phyloP scores from a whole-genome alignment of 2,113 vertebrate genomes.

The Apus apus region DNA sequence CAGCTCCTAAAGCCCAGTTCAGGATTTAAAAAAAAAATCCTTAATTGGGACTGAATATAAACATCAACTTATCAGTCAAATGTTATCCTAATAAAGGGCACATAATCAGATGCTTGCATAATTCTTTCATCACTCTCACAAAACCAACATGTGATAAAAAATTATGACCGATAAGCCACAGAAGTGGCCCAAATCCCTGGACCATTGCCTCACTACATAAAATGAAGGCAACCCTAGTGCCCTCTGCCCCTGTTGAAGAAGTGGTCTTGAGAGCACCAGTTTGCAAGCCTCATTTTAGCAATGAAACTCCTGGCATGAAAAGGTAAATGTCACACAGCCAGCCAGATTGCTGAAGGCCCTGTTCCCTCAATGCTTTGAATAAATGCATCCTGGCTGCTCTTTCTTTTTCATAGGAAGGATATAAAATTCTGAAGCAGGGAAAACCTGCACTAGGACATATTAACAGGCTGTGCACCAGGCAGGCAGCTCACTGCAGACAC shows the following conservation, averaged over 20 bases:
- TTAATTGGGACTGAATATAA: background rate
- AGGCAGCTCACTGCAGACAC: accelerated
- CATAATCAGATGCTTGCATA: background rate
- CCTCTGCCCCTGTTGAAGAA: background rate
- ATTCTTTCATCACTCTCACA: background rate
- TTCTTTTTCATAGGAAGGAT: background rate
- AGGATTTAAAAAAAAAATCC: background rate
- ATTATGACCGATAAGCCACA: background rate
- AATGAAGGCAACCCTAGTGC: background rate
- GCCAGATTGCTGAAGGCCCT: background rate
- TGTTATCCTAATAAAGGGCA: background rate
- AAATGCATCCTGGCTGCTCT: background rate
- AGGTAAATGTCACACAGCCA: background rate
- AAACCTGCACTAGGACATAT: background rate
- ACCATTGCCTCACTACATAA: background rate
- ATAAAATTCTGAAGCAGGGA: background rate
- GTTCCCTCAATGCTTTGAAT: background rate
- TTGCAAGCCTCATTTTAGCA: background rate
- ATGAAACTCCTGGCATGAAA: background rate
- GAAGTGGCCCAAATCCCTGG: background rate
- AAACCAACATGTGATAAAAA: background rate
- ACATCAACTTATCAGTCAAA: background rate
- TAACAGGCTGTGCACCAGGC: background rate
- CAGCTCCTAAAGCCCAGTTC: background rate
- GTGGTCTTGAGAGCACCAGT: background rate